Percentiles rank a stretch among this genome's conserved stretches.
phyloP scores from a whole-genome alignment of 2,113 vertebrate genomes.

The Synodontis membranacea region DNA sequence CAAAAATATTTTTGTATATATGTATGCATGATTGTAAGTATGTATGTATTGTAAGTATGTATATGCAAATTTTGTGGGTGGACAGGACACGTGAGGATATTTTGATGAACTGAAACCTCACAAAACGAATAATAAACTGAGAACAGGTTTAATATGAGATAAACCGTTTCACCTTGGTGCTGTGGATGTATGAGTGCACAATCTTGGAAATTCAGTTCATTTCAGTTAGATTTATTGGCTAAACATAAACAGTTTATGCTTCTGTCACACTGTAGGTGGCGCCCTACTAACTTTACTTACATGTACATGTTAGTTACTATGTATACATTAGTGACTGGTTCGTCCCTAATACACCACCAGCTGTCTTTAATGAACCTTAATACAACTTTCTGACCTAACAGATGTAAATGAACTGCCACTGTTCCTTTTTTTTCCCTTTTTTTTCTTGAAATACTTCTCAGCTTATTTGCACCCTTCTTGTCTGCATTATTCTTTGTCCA shows the following conservation, averaged over 20 bases:
- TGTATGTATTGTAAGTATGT: too few relatives aligned
- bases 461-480: too few relatives aligned
- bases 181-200: neutral
- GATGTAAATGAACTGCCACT: too few relatives aligned
- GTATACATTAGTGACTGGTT: neutral
- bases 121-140: neutral
- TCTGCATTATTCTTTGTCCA: too few relatives aligned
- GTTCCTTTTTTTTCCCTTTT: too few relatives aligned
- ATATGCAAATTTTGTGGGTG: neutral
- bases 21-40: too few relatives aligned
- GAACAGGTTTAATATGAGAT: neutral
- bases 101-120: neutral
- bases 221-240: too few relatives aligned
- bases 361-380: neutral
- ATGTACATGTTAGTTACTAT: too few relatives aligned
- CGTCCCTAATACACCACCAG: neutral
- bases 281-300: neutral
- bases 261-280: neutral
- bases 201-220: neutral
- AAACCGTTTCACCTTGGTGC: neutral
- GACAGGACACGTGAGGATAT: neutral
- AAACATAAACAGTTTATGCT: too few relatives aligned
- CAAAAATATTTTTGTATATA: too few relatives aligned
- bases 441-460: too few relatives aligned
- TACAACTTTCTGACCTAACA: neutral